Evolutionary conservation across 2,113 vertebrate species (phyloP), one percentile per base, ranked within the genome.

Genomic region (Carassius carassius): DNA sequence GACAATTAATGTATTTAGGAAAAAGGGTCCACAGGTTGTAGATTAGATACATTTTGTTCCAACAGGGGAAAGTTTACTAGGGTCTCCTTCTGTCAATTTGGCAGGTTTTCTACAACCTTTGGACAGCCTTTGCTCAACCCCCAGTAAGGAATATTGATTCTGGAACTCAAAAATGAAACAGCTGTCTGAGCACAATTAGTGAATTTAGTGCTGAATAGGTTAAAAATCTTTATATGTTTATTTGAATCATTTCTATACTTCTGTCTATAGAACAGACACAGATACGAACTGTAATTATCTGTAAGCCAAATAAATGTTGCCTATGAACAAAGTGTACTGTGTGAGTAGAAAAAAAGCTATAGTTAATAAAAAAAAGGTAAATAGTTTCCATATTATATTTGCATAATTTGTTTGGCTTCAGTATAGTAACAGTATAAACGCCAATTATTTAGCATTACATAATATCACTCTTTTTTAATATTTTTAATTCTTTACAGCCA

Each of bases 71-170:
- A 87, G 86, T 85, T 87, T 69, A 69, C 12, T 11, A 17, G 49
- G 23, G 25, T 73, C 75, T 80, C 37, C 56, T 70, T 81, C 49
- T 87, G 78, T 65, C 60, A 62, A 37, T 35, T 60, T 78, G 14
- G 37, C 44, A 67, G 85, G 69, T 69, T 65, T 60, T 83, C 37
- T 35, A 65, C 29, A 62, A 89, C 87, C 89, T 90, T 89, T 90
- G 89, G 73, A 85, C 84, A 81, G 65, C 44, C 25, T 78, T 81
- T 77, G 62, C 73, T 79, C 47, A 82, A 72, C 63, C 65, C 41
- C 77, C 21, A 41, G 41, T 41, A 49, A 58, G 85, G 16, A 78
- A 37, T 49, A 87, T 69, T 63, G 47, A 86, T 85, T 83, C 56
- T 41, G 79, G 78, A 37, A 83, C 7, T n/a, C 7, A 81, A 54